phyloP scores from a whole-genome alignment of 2,113 vertebrate genomes.

The Centropus bengalensis region DNA sequence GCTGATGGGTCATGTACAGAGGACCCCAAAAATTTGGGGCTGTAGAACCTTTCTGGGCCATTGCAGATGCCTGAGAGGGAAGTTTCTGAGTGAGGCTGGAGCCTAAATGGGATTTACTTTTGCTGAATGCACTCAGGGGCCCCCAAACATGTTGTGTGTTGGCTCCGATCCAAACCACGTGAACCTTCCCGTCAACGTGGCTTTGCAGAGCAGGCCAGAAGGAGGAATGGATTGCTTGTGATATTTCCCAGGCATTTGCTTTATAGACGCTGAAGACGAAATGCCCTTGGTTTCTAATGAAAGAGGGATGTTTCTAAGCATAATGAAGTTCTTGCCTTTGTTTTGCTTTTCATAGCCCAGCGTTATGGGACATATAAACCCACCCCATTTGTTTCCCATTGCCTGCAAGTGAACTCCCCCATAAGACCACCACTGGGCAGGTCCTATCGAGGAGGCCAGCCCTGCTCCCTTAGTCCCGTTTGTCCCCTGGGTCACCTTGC shows the following conservation, averaged over 20 bases:
- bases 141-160: not conserved
- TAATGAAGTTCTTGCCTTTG: constrained; percentile 36
- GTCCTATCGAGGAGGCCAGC: not conserved
- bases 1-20: rapidly evolving
- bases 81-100: not conserved
- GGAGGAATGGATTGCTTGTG: constrained; percentile 11
- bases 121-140: not conserved
- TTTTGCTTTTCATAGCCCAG: constrained; percentile 29
- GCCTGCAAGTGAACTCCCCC: constrained; percentile 8
- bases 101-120: constrained; percentile 7
- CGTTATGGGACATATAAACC: not conserved
- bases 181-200: not conserved
- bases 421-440: constrained; percentile 36
- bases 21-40: not conserved
- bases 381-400: constrained; percentile 43
- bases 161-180: not conserved
- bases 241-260: constrained; percentile 55
- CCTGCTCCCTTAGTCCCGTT: not conserved
- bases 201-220: not conserved
- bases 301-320: constrained; percentile 13
- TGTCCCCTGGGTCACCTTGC: not conserved
- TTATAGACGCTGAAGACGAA: constrained; percentile 40
- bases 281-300: constrained; percentile 28
- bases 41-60: not conserved
- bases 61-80: not conserved